These are phyloP conservation scores for Tragopan temminckii DNA, from an alignment of 2,797 vertebrate species.

Conservation along the genomic window DNA sequence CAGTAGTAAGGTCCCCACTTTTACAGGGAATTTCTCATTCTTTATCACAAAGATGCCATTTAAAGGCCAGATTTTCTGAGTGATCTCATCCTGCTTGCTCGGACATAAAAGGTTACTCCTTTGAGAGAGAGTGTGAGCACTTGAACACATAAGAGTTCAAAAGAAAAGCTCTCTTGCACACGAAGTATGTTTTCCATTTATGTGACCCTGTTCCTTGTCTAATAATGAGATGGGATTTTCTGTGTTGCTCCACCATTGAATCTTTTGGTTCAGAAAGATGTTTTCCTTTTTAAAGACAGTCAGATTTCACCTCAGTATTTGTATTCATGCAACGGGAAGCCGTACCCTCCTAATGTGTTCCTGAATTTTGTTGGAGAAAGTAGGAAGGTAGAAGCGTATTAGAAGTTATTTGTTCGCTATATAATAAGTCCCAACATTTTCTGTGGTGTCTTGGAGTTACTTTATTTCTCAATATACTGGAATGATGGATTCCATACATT, in stretches of 20 bases:
- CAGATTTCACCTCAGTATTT: background rate
- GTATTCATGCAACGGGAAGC: background rate
- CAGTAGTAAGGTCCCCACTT: background rate
- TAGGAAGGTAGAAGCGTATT: background rate
- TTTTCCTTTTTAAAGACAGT: background rate
- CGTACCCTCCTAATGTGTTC: rapidly evolving
- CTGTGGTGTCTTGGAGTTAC: constrained; percentile 23
- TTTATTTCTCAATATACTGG: constrained; percentile 27
- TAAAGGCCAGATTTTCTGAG: background rate
- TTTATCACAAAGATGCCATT: background rate
- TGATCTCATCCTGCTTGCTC: background rate
- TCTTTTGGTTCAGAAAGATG: background rate
- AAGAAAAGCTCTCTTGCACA: background rate
- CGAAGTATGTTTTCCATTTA: background rate
- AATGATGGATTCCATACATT: constrained; percentile 32
- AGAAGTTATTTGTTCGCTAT: background rate
- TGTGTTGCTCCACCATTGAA: background rate
- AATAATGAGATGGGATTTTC: background rate
- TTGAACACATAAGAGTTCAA: background rate
- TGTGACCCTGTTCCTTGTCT: background rate
- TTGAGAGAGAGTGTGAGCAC: background rate
- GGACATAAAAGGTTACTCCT: background rate
- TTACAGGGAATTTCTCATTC: background rate
- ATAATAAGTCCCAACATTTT: background rate
- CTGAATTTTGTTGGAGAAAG: background rate